Conservation (phyloP, 2,888 invertebrate genomes). For the Heliconius cydno region DNA sequence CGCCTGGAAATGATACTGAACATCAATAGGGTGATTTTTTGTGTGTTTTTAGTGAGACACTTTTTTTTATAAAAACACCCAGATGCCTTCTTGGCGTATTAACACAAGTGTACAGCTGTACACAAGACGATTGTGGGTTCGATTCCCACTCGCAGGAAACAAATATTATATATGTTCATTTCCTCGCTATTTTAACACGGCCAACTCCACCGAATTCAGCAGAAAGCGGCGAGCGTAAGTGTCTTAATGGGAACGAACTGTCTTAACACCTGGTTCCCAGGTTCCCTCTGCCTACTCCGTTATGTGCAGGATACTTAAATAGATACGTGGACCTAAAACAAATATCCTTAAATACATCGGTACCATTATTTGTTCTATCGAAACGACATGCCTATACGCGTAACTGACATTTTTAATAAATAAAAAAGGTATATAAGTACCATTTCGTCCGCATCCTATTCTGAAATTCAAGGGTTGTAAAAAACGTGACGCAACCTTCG, state of each 20-base stretch:
- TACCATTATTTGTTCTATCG: no score
- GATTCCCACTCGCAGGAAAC: not conserved
- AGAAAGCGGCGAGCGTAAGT: not conserved
- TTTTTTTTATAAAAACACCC: no score
- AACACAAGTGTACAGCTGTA: not conserved
- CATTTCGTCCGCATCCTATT: not conserved
- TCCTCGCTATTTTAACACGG: not conserved
- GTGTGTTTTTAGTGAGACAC: no score
- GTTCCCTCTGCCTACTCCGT: no score
- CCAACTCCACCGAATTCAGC: no score
- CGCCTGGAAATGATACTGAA: no score
- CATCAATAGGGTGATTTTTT: no score
- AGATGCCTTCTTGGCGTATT: no score
- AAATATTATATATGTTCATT: not conserved
- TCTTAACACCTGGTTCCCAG: no score
- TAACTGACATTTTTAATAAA: not conserved
- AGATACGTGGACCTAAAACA: not conserved
- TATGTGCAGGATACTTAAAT: not conserved
- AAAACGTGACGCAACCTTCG: constrained; percentile 8
- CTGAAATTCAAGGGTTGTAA: not conserved
- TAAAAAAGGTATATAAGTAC: not conserved
- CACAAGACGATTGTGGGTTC: not conserved
- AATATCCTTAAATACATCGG: no score
- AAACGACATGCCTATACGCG: not conserved
- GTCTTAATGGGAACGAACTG: not conserved